Evolutionary conservation across 1,140 invertebrate species (phyloP), one percentile per base, ranked within the genome.

Genomic region (Drosophila sulfurigaster): DNA sequence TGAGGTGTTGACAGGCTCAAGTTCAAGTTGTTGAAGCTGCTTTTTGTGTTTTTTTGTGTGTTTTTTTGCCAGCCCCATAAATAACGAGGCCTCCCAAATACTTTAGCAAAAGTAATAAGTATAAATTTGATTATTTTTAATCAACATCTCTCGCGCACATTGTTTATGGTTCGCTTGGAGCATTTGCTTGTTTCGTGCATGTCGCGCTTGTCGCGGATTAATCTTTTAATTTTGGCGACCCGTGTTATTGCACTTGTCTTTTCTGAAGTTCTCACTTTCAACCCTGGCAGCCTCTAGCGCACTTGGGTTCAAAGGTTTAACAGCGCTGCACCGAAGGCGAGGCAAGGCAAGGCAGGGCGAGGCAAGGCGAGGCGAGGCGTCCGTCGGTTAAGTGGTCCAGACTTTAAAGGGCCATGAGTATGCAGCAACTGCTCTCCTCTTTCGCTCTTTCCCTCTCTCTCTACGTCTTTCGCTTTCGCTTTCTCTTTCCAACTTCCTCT

Each of bases 1-100:
- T 15, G 76, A 83, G 83, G 85, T 88, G 83, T 82, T 52, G 65
- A 62, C 85, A 76, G 85, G 80, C 81, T 88, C 81, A 89, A 89
- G 85, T 89, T 89, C 78, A 89, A 89, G 81, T 83, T 43, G 41
- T 43, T 38, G 35, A 25, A 25, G 20, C 6, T 32, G 30, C 7
- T 38, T 7, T 79, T 69, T 62, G 48, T 10, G 30, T 58, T 48
- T 30, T 15, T 32, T n/a, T n/a, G n/a, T n/a, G n/a, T n/a, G 48
- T 10, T 38, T 58, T 48, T 30, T 15, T 32, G 11, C 51, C 54
- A 20, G 54, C 5, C 52, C 58, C 75, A 78, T 80, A 68, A 82
- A 62, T 88, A 82, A 87, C 58, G 30, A 70, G 72, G 52, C 66
- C 79, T 86, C 35, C 41, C 46, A 75, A 74, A 48, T 30, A 48